Evolutionary conservation across 2,888 invertebrate genomes (phyloP), one percentile per base, ranked within the genome.

Genomic region (Plemyria rubiginata): DNA sequence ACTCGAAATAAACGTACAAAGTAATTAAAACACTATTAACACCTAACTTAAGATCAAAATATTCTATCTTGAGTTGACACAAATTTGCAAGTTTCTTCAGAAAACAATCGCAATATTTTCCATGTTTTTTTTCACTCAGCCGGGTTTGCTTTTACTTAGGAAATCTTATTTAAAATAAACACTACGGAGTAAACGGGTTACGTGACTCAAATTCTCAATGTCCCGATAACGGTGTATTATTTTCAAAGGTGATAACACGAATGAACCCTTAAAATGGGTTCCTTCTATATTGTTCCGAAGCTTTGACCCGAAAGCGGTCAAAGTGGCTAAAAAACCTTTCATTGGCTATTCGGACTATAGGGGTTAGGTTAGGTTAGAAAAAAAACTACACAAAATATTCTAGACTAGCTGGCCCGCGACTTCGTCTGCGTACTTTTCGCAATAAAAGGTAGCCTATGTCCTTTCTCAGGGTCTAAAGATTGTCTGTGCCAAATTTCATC

Each of bases 151-250:
- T 90, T 88, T 86, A 87, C 88, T 89, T 88, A 89, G 83, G 78
- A 81, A 86, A 87, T 87, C 88, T 90, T 89, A 90, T 90, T 91
- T 89, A 90, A 90, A 90, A 88, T 87, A 90, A 91, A 90, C 90
- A 90, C 81, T 79, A 77, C 79, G 83, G 87, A 85, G 88, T 88
- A 87, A 90, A 88, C 86, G 87, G 77, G 68, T 70, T 77, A 89
- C 90, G 91, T 92, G 90, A 83, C 82, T 74, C 74, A 85, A 88
- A 88, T 91, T 79, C 82, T 72, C 78, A 87, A 82, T 77, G 77
- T 70, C 11, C 79, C 81, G 78, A 82, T 85, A 82, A 75, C 76
- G 73, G 75, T 68, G 79, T 84, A 84, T 86, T 87, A 87, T 88
- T 87, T 86, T 81, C 78, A 73, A 80, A 79, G 79, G 81, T 78